Conservation (phyloP, 2,113 vertebrate genomes). For the Rhea americana region DNA sequence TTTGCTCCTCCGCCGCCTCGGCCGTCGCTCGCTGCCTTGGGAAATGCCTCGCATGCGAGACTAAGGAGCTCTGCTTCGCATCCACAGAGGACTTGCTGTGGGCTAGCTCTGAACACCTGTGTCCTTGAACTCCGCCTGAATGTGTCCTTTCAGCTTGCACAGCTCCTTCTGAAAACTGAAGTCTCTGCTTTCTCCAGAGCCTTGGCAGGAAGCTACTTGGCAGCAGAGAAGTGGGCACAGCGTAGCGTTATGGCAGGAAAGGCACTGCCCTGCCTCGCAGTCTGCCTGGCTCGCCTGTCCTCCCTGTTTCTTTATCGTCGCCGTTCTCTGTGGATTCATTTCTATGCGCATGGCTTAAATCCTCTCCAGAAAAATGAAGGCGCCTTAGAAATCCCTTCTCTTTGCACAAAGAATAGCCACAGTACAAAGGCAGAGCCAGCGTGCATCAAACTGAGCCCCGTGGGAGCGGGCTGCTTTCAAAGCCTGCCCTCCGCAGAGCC, state of each 20-base stretch:
- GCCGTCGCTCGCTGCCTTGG: background rate
- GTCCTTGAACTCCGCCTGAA: background rate
- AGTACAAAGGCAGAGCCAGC: background rate
- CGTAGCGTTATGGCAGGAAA: rapidly evolving
- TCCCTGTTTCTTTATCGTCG: background rate
- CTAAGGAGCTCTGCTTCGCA: background rate
- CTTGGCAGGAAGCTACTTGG: background rate
- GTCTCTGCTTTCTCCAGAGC: background rate
- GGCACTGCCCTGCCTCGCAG: background rate
- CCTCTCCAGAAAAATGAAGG: background rate
- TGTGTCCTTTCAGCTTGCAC: background rate
- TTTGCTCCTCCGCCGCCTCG: background rate
- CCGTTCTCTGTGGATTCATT: background rate
- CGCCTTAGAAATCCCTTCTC: background rate
- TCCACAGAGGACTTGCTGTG: background rate
- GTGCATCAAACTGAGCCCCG: rapidly evolving
- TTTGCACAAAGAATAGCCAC: background rate
- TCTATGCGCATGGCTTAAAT: background rate
- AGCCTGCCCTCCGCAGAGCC: background rate
- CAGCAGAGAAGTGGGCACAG: background rate
- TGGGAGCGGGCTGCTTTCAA: background rate
- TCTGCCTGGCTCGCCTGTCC: background rate
- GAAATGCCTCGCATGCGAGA: background rate
- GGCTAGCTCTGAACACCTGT: background rate
- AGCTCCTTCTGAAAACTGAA: background rate